phyloP scores from a whole-genome alignment of 2,888 invertebrate genomes.

The Drosophila anceps region DNA sequence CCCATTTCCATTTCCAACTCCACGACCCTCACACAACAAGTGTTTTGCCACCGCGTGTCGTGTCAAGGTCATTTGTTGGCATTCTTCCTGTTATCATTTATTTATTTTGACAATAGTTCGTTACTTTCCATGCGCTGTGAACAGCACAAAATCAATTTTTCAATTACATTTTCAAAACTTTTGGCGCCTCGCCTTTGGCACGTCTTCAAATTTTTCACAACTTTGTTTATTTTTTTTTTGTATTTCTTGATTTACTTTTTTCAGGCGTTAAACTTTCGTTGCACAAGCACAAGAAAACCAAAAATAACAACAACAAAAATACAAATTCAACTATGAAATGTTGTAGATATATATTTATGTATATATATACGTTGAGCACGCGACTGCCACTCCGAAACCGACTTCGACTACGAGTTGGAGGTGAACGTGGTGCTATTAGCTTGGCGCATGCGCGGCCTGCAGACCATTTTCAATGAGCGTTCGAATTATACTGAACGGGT shows the following conservation, averaged over 20 bases:
- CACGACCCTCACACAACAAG: not conserved
- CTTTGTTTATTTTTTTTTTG: constrained; percentile 34
- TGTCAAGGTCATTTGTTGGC: constrained; percentile 46
- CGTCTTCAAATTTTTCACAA: constrained; percentile 45
- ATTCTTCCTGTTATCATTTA: not conserved
- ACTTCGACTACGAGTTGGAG: constrained; percentile 34
- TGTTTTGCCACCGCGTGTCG: constrained; percentile 1
- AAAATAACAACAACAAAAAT: constrained; percentile 38
- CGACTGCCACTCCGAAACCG: constrained; percentile 35
- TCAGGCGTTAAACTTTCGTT: constrained; percentile 44
- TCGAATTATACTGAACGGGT: constrained; percentile 72
- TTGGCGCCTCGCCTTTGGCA: constrained; percentile 35
- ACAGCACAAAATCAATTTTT: constrained; percentile 35
- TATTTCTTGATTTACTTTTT: constrained; percentile 10
- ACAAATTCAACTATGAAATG: constrained; percentile 26
- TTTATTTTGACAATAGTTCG: not conserved
- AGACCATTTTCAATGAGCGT: constrained; percentile 79
- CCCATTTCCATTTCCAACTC: too few species aligned
- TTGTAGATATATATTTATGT: constrained; percentile 3
- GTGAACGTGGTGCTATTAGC: constrained; percentile 46
- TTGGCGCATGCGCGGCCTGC: constrained; percentile 74
- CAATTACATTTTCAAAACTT: constrained; percentile 64
- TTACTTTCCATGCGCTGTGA: too few species aligned
- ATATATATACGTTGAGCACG: constrained; percentile 35
- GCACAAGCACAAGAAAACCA: constrained; percentile 41